Evolutionary conservation across 2,797 vertebrate species (phyloP), one percentile per base, ranked within the genome.

Genomic region (Labroides dimidiatus): DNA sequence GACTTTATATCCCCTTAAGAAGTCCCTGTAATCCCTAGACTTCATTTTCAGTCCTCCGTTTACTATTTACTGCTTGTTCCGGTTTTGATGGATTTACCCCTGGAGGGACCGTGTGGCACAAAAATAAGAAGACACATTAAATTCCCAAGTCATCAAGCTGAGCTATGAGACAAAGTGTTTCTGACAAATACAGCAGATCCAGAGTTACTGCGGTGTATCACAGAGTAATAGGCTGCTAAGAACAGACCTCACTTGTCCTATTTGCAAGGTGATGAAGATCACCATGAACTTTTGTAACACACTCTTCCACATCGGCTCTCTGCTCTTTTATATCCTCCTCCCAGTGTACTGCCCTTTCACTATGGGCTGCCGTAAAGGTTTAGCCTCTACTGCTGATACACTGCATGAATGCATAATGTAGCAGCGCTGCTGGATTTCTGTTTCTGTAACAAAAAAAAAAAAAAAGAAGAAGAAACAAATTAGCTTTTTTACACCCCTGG

Each of bases 401-500:
- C 80, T 2, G 37, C 68, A 52, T 72, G 89, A 90, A 92, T 89
- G 71, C 69, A 11, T 82, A 89, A 90, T 86, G 63, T n/a, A 54
- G 24, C 67, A 33, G 43, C 81, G 48, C 76, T 24, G 69, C 62
- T 61, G 71, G 66, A 67, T 72, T 80, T 74, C 55, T 77, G 47
- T 81, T 80, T 77, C 63, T 56, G 59, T 75, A 60, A 50, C 12
- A 5, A 47, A 67, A 64, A 67, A n/a, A n/a, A n/a, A n/a, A n/a
- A n/a, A n/a, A n/a, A n/a, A n/a, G n/a, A n/a, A n/a, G n/a, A n/a
- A n/a, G n/a, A n/a, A n/a, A 14, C 39, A 43, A 80, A 81, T 47
- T 41, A 33, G 55, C 44, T 24, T 1, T 64, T 84, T 78, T 42
- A 23, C 39, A 13, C 58, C 53, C 39, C 8, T 42, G 49, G 41